Base-by-base conservation (phyloP, 2,888 invertebrate genomes). In the Ommatoiulus sabulosus region DNA sequence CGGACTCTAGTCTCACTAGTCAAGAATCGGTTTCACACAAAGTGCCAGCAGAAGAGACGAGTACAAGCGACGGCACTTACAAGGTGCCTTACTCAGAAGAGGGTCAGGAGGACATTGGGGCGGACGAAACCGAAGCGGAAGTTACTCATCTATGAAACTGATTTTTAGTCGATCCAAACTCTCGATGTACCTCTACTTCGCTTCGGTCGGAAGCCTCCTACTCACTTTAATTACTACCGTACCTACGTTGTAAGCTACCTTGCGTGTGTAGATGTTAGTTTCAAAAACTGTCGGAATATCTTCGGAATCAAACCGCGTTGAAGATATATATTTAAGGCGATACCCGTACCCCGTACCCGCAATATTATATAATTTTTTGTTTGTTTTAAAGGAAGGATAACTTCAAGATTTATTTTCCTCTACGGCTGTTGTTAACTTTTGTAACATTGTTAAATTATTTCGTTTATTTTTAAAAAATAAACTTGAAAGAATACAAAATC, bases 1-100 rank as follows among this genome's bases (percentile, higher is more conserved):
- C 89, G 0, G 88, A 88, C 24, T 88, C 88, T 52, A 88, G 88
- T 63, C 88, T 88, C 52, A 44, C 88, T 46, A 88, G 89, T 57
- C 89, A 89, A 43, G 89, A 89, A 63, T 89, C 87, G 3, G 35
- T 87, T 6, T 89, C 89, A n/a, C 87, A 80, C 4, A 84, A 80
- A 43, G 80, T 85, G 84, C 86, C 86, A 3, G 43, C 44, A 12
- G 86, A 86, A 20, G 46, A 20, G 20, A 89, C 44, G 43, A 35
- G 17, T 43, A 48, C 44, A 20, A 24, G 43, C 17, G 88, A 48
- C 17, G 20, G 84, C 87, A 87, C 46, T 87, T 44, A 48, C 87
- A 48, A 44, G 44, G 44, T 57, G 52, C 20, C 52, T 57, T 87
- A 48, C 43, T 52, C 87, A 12, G 52, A 57, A 35, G 35, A 17